Base-by-base conservation (phyloP, 2,888 invertebrate genomes). In the Ischnura elegans region DNA sequence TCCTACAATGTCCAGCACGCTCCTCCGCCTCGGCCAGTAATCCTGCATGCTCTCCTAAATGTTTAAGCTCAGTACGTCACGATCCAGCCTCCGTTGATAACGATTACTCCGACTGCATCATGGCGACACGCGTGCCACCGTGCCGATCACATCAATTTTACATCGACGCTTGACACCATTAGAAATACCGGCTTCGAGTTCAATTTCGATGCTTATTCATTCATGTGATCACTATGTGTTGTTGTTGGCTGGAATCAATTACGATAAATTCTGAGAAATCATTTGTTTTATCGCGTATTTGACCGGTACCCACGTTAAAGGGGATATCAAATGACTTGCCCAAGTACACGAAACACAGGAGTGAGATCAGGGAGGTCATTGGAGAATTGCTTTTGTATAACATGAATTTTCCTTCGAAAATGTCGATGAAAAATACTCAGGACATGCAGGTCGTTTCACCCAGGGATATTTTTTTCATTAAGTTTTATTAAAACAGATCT, bases 91-190 rank as follows among this genome's bases (percentile, higher is more conserved):
- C 21, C 76, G 5, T 5, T 76, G 76, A 36, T 76, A 76, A 76
- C 76, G 76, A 76, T 76, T 76, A 76, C 76, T 76, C 29, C 76
- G 10, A 36, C 36, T 76, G 6, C 76, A 76, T 76, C 76, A 76
- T 76, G 76, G 76, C 76, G 76, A 76, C 29, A 76, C 36, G 76
- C 76, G 76, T 76, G 36, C 16, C 16, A 36, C 5, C 76, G 76
- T 76, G 36, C 36, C 29, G 16, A 76, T 76, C 29, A 16, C 36
- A 29, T 76, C 36, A 76, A 76, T 36, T n/a, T 76, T 36, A 5
- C 2, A 36, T 36, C 76, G 36, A 3, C 36, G 29, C 25, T 25
- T 76, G 76, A 76, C 36, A 36, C 36, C 76, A 29, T 36, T 76
- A 2, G 76, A 8, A 10, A 36, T 36, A 0, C 1, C 25, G 10